Evolutionary conservation across 2,888 invertebrate genomes (phyloP), one percentile per base, ranked within the genome.

Genomic region (Yponomeuta malinellus): DNA sequence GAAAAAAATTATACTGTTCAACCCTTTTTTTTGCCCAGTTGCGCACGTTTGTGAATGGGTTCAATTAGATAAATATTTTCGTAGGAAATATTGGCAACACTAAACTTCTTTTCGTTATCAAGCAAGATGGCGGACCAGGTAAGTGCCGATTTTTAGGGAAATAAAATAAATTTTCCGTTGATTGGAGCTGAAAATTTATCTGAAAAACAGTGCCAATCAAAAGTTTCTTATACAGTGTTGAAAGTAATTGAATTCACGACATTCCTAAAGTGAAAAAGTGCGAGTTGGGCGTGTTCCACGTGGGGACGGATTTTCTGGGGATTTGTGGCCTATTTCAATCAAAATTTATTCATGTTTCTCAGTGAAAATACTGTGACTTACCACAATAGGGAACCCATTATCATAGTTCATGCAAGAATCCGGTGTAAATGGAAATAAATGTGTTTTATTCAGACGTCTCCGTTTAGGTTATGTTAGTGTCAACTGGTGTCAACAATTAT

Each of bases 51-150:
- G 43, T 43, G 43, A 43, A 43, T 43, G 43, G 43, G 43, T 43
- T 43, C 43, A 6, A 43, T 1, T 0, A 43, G 6, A 43, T 43
- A 33, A n/a, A 64, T 64, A 64, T 64, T 64, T 29, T 3, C 10
- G 1, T 64, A 29, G 48, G 48, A 63, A 69, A 65, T 65, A 10
- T 29, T 72, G 69, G 71, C 72, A 71, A 72, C 73, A 71, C 71
- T 71, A 48, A 15, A 37, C 43, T 70, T 89, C 93, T 94, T 94
- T 93, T 90, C 89, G 81, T 88, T 89, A 81, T 89, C 89, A 88
- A 93, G 89, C 94, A 95, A 95, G 87, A 96, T 96, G 96, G 96
- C 96, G 92, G 96, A 96, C 90, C 96, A 96, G 95, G 96, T 96
- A 94, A 84, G 95, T 93, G 81, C 81, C 78, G 80, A 81, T 76